These are phyloP conservation scores for Drosophila ananassae DNA, from an alignment of 1,140 invertebrate species.

Conservation along the genomic window DNA sequence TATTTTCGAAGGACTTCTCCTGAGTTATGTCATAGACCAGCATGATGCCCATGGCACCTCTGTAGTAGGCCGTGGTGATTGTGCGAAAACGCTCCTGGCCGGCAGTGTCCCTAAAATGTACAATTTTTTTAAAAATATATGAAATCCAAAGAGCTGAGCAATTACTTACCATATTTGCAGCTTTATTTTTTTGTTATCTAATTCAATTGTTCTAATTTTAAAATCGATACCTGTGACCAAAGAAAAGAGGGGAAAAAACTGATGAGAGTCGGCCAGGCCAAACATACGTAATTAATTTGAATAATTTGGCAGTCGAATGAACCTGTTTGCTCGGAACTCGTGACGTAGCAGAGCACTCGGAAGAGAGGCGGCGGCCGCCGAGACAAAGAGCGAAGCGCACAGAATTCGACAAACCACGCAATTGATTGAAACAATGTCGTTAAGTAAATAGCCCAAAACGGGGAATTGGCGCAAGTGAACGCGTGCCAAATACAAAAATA, in stretches of 20 bases:
- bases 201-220: conserved; percentile 99
- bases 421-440: conserved; percentile 67
- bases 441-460: conserved; percentile 67
- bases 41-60: conserved; percentile 99
- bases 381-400: conserved; percentile 9
- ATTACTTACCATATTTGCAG: conserved; percentile 96
- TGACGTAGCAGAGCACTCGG: conserved; percentile 21
- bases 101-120: conserved; percentile 93
- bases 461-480: conserved; percentile 60
- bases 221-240: conserved; percentile 96
- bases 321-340: conserved; percentile 23
- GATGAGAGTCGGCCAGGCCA: conserved; percentile 18
- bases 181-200: conserved; percentile 99
- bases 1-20: conserved; percentile 99
- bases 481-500: conserved; percentile 75
- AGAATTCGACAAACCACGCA: conserved; percentile 54
- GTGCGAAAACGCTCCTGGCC: conserved; percentile 98
- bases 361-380: conserved; percentile 1
- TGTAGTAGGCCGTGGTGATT: conserved; percentile 99
- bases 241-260: conserved; percentile 22
- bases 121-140: conserved; percentile 4
- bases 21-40: conserved; percentile 99
- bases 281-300: conserved; percentile 50
- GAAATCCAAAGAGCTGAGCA: neutral
- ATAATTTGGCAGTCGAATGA: conserved; percentile 53